Evolutionary conservation across 2,113 vertebrate species (phyloP), one percentile per base, ranked within the genome.

Genomic region (Trematocara variabile): DNA sequence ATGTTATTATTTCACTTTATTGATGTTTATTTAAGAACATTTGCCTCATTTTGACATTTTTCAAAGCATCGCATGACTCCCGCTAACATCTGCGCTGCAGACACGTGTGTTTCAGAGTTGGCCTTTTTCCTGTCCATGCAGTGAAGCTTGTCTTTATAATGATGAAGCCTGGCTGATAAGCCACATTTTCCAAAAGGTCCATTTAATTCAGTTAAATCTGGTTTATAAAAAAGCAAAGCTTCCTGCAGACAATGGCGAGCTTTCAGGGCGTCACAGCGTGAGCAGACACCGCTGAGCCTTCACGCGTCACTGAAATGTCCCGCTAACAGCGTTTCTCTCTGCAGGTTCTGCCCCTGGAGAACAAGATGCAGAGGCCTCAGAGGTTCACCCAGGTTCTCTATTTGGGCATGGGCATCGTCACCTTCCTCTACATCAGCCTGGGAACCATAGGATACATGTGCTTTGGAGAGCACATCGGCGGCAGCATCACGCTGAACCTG

Each of bases 271-370:
- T 82, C 39, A 30, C 37, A 52, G 63, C 6, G 33, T 68, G 63
- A 75, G 53, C 80, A 81, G 80, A 85, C 55, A 44, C 68, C 12
- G 12, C 65, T 37, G 52, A 33, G 10, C 44, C 13, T 55, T 44
- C 5, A 53, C 25, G 20, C 37, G 22, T 77, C 44, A 39, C 28
- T 41, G 16, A 60, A 13, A 16, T 8, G 20, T 58, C 22, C 37
- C 4, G 3, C 12, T 77, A 58, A 84, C 58, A 25, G 22, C 8
- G 58, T 77, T 6, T 86, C 46, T 86, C n/a, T 48, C 7, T 30
- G 48, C 83, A 99, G 98, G 97, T 99, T 20, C 97, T 99, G 14
- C 99, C 99, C 4, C 95, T 99, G 85, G 98, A 99, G 94, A 99
- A 99, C 90, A 98, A 98, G 94, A 99, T 99, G 98, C 97, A 98